Base-by-base conservation (phyloP, 2,888 invertebrate genomes). In the Drepanosiphum platanoidis region DNA sequence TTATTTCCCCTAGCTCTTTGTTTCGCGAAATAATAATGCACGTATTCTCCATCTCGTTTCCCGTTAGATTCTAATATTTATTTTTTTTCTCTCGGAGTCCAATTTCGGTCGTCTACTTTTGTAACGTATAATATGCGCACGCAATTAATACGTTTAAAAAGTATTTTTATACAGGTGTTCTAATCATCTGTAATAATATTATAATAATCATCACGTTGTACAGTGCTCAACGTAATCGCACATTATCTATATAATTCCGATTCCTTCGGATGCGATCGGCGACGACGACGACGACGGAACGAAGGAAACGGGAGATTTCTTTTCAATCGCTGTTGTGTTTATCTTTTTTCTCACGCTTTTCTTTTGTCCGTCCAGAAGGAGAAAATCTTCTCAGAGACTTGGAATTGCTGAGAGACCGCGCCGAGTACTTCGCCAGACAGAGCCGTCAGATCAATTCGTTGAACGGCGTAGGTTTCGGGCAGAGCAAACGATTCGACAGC, bases 381-480 rank as follows among this genome's bases (percentile, higher is more conserved):
- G 91, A 90, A 88, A 90, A 91, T 89, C 90, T 91, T 88, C 89
- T 90, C 81, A 89, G 90, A 86, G 89, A 89, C 87, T 87, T 90
- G 89, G 91, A 90, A 86, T 88, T 86, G 42, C 81, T 88, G 84
- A 79, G 87, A 64, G 86, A 87, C 58, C 86, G 86, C 15, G 87
- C 87, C 7, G 86, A 86, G 8, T 84, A 75, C 34, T 86, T 64
- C 36, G 86, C 86, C 39, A 80, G 87, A 61, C 87, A 86, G 64
- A 83, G 39, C 22, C 80, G 87, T 61, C 82, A 86, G 61, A 84
- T 78, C 15, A 87, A 86, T 34, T 68, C 80, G 4, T 84, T 84
- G 77, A 77, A 77, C 32, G 84, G 84, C 13, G 78, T 81, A 15
- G 82, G 61, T 42, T 83, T 82, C 46, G 42, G 86, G 0, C 70